phyloP scores from a whole-genome alignment of 2,888 invertebrate species.

The Neria commutata region DNA sequence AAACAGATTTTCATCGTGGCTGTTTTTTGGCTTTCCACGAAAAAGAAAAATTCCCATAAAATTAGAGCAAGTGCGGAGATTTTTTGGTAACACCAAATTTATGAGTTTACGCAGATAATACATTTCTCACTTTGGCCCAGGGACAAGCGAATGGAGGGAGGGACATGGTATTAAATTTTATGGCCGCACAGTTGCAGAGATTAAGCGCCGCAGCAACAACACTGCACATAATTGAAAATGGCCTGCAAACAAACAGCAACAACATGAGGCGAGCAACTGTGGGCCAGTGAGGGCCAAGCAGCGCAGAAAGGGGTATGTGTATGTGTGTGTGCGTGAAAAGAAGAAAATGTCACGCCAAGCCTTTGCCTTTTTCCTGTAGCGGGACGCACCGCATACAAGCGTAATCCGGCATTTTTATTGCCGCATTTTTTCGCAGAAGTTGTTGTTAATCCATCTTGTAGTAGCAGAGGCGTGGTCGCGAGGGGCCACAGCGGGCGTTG shows the following conservation, averaged over 20 bases:
- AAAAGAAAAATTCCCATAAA: slow-evolving; percentile 45
- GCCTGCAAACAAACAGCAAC: neutral
- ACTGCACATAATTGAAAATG: neutral
- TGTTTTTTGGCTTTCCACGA: slow-evolving; percentile 25
- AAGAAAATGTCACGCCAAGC: neutral
- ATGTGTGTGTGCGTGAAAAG: neutral
- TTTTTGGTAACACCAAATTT: slow-evolving; percentile 25
- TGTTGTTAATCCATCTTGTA: neutral
- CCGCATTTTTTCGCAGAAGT: neutral
- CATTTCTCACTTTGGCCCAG: slow-evolving; percentile 22
- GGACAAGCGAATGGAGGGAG: slow-evolving; percentile 16
- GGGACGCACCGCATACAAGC: neutral
- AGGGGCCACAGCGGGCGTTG: too few relatives aligned
- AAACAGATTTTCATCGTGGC: slow-evolving; percentile 53
- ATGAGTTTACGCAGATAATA: neutral
- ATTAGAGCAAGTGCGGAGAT: slow-evolving; percentile 54
- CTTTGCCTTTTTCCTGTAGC: neutral
- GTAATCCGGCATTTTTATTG: too few relatives aligned
- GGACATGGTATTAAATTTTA: slow-evolving; percentile 39
- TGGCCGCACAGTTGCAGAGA: slow-evolving; percentile 36
- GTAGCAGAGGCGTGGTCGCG: too few relatives aligned
- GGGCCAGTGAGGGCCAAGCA: too few relatives aligned
- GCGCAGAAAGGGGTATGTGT: too few relatives aligned
- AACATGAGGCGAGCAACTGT: too few relatives aligned
- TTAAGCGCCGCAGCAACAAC: neutral